Evolutionary conservation across 2,797 vertebrate species (phyloP).

Genomic region (Lophius americanus): DNA sequence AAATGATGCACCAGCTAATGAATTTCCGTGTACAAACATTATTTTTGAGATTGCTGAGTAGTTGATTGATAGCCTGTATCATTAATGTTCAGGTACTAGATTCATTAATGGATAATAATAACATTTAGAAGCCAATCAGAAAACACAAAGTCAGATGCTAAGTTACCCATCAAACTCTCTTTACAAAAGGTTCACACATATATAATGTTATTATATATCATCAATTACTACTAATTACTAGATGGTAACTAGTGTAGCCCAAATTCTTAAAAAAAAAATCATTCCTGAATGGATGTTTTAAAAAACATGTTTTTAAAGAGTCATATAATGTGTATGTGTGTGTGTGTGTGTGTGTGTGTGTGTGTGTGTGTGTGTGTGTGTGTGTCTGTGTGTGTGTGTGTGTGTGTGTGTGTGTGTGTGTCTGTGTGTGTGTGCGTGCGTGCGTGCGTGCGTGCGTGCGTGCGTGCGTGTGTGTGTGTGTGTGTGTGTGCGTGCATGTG

Average conservation of each 20-base stretch:
- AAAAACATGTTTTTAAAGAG: no score
- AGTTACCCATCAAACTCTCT: background rate
- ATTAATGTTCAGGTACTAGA: no score
- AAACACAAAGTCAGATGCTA: background rate
- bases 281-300: no score
- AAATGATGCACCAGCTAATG: no score
- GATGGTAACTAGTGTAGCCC: no score
- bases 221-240: no score
- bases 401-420: constrained; percentile 25
- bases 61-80: no score
- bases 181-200: background rate
- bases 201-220: no score
- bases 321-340: background rate
- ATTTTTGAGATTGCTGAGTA: no score
- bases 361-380: constrained; percentile 3
- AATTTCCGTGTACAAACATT: no score
- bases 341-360: constrained; percentile 20
- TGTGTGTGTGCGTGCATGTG: constrained; percentile 31
- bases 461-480: constrained; percentile 12
- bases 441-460: constrained; percentile 23
- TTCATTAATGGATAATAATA: background rate
- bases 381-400: constrained; percentile 47
- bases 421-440: constrained; percentile 14
- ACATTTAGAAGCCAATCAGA: background rate
- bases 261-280: no score